Evolutionary conservation across 2,113 vertebrate species (phyloP), one percentile per base, ranked within the genome.

Genomic region (Myotis brandtii): DNA sequence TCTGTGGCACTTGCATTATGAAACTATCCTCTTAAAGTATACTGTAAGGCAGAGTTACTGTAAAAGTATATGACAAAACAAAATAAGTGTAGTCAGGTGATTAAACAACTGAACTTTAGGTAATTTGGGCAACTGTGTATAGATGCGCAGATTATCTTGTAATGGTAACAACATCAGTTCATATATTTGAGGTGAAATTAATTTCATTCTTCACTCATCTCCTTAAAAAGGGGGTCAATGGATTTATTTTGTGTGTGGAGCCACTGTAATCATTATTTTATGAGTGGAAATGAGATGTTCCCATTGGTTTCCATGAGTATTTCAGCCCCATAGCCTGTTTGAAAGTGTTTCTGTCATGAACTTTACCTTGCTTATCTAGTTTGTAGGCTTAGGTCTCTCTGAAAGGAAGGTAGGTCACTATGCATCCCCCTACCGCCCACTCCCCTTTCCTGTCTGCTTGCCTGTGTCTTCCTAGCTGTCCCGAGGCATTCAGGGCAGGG

Each of bases 101-200:
- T 92, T 64, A 62, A 79, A 40, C 9, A 72, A 27, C n/a, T 89
- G 20, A 86, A 90, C 52, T 88, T 81, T 83, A 88, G 62, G 73
- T 83, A 89, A 89, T 67, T 80, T 32, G 96, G 56, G 32, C 37
- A 90, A 73, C 56, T 84, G 17, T 77, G 86, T 89, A 48, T 84
- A 86, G 40, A 82, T 37, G 86, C 91, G 46, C 20, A 87, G 70
- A 73, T 87, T 76, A 66, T 80, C 25, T 91, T 48, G 3, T 72
- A 67, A 80, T 80, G 40, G 23, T 83, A 62, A 52, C 25, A 96
- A 95, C 86, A 89, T 91, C 56, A 85, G 76, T 66, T 84, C 23
- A 27, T 14, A 50, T 89, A 79, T 77, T 86, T 89, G 92, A 92
- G 91, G 83, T 64, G 1, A 25, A 64, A 17, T 91, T 82, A 1